Evolutionary conservation across 1,140 invertebrate species (phyloP).

Genomic region (Pemphigus obesinymphae): DNA sequence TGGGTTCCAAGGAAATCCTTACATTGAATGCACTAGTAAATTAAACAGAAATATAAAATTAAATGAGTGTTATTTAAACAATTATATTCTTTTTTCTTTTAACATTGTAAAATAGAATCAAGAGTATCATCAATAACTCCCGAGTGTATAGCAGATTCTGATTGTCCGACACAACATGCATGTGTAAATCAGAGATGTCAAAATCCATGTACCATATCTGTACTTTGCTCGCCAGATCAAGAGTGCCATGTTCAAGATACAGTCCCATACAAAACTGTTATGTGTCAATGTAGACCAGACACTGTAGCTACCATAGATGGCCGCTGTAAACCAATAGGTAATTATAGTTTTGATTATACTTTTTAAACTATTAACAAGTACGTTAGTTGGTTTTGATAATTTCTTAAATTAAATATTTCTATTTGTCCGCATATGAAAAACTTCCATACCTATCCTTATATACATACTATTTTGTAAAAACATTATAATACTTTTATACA

Average conservation of each 20-base stretch:
- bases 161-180: conserved; percentile 67
- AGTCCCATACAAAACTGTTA: conserved; percentile 70
- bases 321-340: conserved; percentile 60
- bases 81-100: not conserved
- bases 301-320: conserved; percentile 61
- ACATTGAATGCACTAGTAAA: conserved; percentile 61
- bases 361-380: not conserved
- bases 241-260: conserved; percentile 73
- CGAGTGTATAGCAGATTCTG: conserved; percentile 68
- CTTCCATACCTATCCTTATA: not conserved
- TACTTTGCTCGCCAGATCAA: conserved; percentile 68
- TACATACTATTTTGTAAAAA: not conserved
- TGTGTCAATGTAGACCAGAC: conserved; percentile 74
- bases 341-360: not conserved
- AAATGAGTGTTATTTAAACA: not conserved
- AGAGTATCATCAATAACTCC: conserved; percentile 48
- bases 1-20: conserved; percentile 73
- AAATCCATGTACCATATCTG: conserved; percentile 66
- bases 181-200: conserved; percentile 73
- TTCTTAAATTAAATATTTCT: not conserved
- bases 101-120: conserved; percentile 41
- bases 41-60: not conserved
- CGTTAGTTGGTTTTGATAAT: not conserved
- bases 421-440: not conserved
- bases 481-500: not conserved